Conservation (phyloP, 30 jellyfish, hydroid and myxozoan species). For the Clytia hemisphaerica region DNA sequence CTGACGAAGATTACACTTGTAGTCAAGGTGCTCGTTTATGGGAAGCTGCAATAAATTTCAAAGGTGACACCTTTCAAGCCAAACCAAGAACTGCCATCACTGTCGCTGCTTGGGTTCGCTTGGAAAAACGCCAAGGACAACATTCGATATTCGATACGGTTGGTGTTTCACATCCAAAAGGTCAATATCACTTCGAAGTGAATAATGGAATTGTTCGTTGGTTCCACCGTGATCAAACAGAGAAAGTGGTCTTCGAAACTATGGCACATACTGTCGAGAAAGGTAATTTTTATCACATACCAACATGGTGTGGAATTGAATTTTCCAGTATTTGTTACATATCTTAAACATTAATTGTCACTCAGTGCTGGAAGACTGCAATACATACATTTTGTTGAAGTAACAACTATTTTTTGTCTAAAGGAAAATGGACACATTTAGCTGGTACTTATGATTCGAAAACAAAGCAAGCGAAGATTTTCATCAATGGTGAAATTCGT, state of each 20-base stretch:
- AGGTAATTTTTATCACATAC: conserved; percentile 51
- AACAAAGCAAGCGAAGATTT: conserved; percentile 76
- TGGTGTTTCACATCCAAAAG: conserved; percentile 73
- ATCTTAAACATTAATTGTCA: not conserved
- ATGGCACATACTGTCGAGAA: conserved; percentile 85
- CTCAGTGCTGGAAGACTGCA: not conserved
- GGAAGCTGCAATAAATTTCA: conserved; percentile 16
- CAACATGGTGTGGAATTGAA: not conserved
- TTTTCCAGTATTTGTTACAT: not conserved
- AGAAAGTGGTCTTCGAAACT: conserved; percentile 75
- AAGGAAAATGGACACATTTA: conserved; percentile 83
- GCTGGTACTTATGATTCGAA: conserved; percentile 92
- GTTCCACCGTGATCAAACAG: conserved; percentile 80
- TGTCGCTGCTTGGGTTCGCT: conserved; percentile 86
- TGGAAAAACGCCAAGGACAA: conserved; percentile 62
- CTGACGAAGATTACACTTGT: conserved; percentile 72
- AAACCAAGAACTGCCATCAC: conserved; percentile 86
- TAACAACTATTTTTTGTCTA: not conserved
- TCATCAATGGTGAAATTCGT: conserved; percentile 83
- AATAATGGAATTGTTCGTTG: conserved; percentile 81
- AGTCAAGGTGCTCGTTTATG: conserved; percentile 86
- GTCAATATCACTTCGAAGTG: conserved; percentile 87
- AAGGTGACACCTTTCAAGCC: conserved; percentile 78
- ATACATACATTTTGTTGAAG: not conserved
- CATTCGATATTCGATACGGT: conserved; percentile 87